These are phyloP conservation scores for Pavo muticus DNA, from an alignment of 2,113 vertebrate genomes.

Conservation along the genomic window DNA sequence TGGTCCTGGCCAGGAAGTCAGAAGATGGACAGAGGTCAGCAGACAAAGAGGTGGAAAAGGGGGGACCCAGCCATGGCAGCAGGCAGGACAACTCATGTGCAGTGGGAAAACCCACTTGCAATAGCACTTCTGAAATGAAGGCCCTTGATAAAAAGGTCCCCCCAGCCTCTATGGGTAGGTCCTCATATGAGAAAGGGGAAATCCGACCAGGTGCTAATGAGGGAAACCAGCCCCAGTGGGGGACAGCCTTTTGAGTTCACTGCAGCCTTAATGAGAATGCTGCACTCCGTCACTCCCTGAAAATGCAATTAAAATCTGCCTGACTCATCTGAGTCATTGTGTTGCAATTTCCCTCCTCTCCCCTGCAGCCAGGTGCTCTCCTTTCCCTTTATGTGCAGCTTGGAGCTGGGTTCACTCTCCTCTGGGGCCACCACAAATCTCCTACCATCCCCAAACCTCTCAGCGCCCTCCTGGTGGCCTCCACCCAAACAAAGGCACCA, in stretches of 20 bases:
- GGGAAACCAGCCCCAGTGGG: neutral
- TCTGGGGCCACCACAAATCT: neutral
- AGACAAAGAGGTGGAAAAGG: neutral
- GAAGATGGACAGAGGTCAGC: neutral
- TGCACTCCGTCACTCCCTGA: neutral
- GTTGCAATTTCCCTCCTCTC: neutral
- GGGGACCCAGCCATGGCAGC: fast-evolving
- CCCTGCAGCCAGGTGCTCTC: neutral
- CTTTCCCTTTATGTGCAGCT: neutral
- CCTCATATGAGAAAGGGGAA: fast-evolving
- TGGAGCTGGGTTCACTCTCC: neutral
- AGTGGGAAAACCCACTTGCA: neutral
- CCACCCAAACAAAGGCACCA: neutral
- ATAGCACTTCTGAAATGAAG: neutral
- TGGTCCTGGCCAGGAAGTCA: neutral
- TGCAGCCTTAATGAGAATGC: neutral
- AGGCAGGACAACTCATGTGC: neutral
- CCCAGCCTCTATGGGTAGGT: neutral
- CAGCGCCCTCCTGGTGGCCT: no score
- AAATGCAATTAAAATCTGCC: neutral
- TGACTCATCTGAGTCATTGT: neutral
- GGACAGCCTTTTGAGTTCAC: neutral
- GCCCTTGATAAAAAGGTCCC: neutral
- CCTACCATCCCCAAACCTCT: neutral
- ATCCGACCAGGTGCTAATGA: neutral